These are phyloP conservation scores for Pararge aegeria DNA, from an alignment of 1,140 invertebrate species.

Conservation along the genomic window DNA sequence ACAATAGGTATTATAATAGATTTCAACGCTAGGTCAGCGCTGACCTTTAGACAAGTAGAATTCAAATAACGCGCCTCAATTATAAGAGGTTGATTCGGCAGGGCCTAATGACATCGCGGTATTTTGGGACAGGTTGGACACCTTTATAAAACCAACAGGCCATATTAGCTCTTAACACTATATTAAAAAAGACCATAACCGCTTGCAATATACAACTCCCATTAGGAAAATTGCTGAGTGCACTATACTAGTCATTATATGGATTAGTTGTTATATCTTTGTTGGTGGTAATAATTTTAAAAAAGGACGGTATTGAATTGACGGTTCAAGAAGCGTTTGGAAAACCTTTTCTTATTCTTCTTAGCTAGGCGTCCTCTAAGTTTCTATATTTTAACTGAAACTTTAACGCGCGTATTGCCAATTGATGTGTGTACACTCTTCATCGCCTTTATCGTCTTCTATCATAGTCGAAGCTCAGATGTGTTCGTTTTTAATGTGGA, in stretches of 20 bases:
- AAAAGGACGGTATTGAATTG: background rate
- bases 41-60: slow-evolving; percentile 11
- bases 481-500: too few relatives aligned
- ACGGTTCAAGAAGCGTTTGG: too few relatives aligned
- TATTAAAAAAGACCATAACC: background rate
- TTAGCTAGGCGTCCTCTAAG: too few relatives aligned
- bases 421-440: too few relatives aligned
- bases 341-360: too few relatives aligned
- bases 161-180: background rate
- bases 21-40: too few relatives aligned
- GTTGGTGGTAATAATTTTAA: background rate
- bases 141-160: background rate
- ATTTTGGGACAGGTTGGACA: slow-evolving; percentile 11
- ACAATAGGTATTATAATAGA: too few relatives aligned
- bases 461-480: too few relatives aligned
- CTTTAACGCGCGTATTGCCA: too few relatives aligned
- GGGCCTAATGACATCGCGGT: slow-evolving; percentile 15
- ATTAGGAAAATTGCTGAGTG: slow-evolving; percentile 13
- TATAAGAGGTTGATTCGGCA: slow-evolving; percentile 15
- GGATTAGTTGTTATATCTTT: slow-evolving; percentile 15
- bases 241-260: slow-evolving; percentile 14
- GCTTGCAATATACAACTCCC: background rate
- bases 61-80: slow-evolving; percentile 22
- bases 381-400: too few relatives aligned
- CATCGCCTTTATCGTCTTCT: too few relatives aligned